A percentile compares a stretch with the other conserved stretches of the same genome.
These are phyloP conservation scores for Lepisosteus oculatus DNA, from an alignment of 2,113 vertebrate species.

Conservation along the genomic window DNA sequence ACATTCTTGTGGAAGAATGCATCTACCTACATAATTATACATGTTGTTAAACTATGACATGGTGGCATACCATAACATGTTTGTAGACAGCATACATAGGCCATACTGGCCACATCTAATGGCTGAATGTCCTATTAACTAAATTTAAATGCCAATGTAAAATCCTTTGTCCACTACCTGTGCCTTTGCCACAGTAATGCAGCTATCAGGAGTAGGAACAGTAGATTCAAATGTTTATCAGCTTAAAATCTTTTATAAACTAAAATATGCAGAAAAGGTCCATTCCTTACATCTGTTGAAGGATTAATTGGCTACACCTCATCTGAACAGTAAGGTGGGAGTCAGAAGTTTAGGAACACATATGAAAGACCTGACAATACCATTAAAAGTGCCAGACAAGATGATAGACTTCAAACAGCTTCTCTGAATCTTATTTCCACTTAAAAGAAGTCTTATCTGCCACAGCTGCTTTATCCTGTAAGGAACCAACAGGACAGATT, in stretches of 20 bases:
- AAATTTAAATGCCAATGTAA: no score
- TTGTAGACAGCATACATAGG: no score
- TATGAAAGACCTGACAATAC: slow-evolving; percentile 32
- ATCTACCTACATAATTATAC: no score
- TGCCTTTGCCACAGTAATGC: no score
- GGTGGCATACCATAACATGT: no score
- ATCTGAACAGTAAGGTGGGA: background rate
- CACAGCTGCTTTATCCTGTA: background rate
- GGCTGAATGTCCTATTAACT: no score
- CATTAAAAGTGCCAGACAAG: slow-evolving; percentile 38
- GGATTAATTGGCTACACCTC: background rate
- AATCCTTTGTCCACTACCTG: no score
- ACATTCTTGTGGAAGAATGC: no score
- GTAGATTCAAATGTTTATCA: background rate
- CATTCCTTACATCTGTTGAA: background rate
- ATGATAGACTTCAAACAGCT: slow-evolving; percentile 50
- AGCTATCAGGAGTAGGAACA: no score
- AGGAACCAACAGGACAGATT: background rate
- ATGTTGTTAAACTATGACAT: no score
- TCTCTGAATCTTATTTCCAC: slow-evolving; percentile 35
- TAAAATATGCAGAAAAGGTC: background rate
- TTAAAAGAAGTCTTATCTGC: slow-evolving; percentile 31
- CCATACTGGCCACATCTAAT: no score
- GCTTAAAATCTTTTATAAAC: background rate
- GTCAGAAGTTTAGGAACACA: slow-evolving; percentile 19